Conservation (phyloP, 1,140 invertebrate genomes). For the Varroa destructor region DNA sequence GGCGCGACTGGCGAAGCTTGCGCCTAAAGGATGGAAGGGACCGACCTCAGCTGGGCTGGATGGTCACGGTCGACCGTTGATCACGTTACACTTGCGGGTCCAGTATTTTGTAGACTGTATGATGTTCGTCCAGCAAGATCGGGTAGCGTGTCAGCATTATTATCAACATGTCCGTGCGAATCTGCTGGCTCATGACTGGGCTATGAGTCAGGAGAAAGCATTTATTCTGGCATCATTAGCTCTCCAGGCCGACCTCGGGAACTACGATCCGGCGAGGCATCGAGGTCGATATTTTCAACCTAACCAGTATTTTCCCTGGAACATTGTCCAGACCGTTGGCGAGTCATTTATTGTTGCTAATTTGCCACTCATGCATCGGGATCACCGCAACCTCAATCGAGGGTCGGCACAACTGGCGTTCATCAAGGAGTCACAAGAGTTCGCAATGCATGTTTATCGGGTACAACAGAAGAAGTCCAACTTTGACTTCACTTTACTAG, state of each 20-base stretch:
- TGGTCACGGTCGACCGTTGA: constrained; percentile 68
- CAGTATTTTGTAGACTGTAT: constrained; percentile 77
- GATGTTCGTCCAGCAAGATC: constrained; percentile 62
- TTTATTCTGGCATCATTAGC: constrained; percentile 69
- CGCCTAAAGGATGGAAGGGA: constrained; percentile 83
- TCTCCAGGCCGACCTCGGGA: constrained; percentile 77
- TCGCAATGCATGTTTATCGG: constrained; percentile 65
- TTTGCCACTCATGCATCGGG: constrained; percentile 51
- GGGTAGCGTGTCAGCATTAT: constrained; percentile 75
- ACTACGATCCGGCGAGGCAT: constrained; percentile 45
- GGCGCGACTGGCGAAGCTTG: constrained; percentile 86
- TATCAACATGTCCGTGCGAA: constrained; percentile 85
- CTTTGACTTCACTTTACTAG: constrained; percentile 46
- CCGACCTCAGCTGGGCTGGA: constrained; percentile 83
- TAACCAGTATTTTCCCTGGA: constrained; percentile 61
- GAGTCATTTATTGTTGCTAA: constrained; percentile 47
- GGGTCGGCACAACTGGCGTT: constrained; percentile 67
- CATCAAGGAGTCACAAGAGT: constrained; percentile 68
- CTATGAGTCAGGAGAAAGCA: constrained; percentile 51
- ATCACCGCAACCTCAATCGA: constrained; percentile 58
- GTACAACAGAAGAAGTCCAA: constrained; percentile 57
- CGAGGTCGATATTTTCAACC: constrained; percentile 48
- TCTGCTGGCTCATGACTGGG: constrained; percentile 47
- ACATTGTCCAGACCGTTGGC: constrained; percentile 47
- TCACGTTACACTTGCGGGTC: constrained; percentile 79